phyloP scores from a whole-genome alignment of 2,797 vertebrate genomes.

The Champsocephalus esox region DNA sequence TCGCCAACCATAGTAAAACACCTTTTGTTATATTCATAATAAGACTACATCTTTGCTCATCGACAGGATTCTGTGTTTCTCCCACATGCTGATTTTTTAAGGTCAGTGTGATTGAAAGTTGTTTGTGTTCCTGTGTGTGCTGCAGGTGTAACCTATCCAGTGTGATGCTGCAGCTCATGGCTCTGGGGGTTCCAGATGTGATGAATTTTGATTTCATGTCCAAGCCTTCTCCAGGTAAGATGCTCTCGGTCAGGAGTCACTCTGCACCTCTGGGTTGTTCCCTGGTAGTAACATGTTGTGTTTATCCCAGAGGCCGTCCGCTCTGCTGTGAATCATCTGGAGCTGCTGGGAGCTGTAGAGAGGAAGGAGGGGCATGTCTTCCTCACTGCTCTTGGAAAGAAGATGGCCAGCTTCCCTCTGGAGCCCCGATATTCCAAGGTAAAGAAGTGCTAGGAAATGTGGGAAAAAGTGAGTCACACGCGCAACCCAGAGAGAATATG shows the following conservation, averaged over 20 bases:
- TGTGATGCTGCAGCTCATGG: constrained; percentile 95
- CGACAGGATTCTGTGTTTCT: background rate
- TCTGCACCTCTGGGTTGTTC: background rate
- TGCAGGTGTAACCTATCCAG: constrained; percentile 93
- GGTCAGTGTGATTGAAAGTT: constrained; percentile 49
- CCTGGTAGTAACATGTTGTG: background rate
- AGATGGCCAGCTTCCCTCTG: constrained; percentile 96
- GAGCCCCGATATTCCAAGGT: constrained; percentile 97
- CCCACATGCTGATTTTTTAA: constrained; percentile 13
- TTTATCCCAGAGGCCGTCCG: constrained; percentile 88
- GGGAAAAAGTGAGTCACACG: background rate
- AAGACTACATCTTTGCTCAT: constrained; percentile 1
- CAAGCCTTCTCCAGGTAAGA: constrained; percentile 93
- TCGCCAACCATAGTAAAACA: too few species aligned
- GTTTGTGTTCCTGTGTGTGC: background rate
- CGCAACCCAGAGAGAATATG: background rate
- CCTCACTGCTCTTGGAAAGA: constrained; percentile 92
- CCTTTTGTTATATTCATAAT: background rate
- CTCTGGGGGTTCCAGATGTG: constrained; percentile 92
- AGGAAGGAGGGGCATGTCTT: constrained; percentile 87
- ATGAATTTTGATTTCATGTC: constrained; percentile 98
- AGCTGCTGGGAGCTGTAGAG: constrained; percentile 92
- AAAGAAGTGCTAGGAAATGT: constrained; percentile 28
- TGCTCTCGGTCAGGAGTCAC: background rate
- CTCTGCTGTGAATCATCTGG: constrained; percentile 90